Base-by-base conservation (phyloP, 2,113 vertebrate genomes). In the Choloepus hoffmanni region DNA sequence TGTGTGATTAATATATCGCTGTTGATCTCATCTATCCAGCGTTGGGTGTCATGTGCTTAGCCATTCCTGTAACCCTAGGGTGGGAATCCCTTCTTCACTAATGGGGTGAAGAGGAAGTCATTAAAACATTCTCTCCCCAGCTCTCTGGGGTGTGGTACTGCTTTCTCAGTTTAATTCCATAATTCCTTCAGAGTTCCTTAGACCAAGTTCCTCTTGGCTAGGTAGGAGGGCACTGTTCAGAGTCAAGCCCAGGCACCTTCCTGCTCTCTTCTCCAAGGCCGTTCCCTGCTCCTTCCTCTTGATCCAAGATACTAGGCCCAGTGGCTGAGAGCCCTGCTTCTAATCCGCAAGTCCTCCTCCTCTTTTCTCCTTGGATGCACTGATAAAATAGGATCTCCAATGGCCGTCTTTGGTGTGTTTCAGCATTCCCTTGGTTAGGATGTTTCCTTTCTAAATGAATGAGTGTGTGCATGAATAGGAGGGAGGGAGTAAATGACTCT, bases 371-470 rank as follows among this genome's bases (percentile, higher is more conserved):
- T 81, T 15, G 15, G 74, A 73, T 65, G 36, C 23, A 23, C 9
- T 48, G 48, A 21, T 93, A 55, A 55, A 62, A 36, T 60, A n/a
- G 72, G 43, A 72, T 28, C 36, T 36, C n/a, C 13, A 12, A n/a
- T 43, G n/a, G 11, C 62, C 24, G 0, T 40, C 82, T 91, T 43
- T 36, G 78, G 79, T 50, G 60, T 82, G 60, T 53, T 36, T 36
- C 63, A 87, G 7, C 74, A 18, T 67, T 50, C 45, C 28, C 7
- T 2, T n/a, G 28, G 33, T 43, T 77, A 88, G 79, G 73, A 92
- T n/a, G 62, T 60, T 60, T 96, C 72, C 63, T 85, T 82, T 85
- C 33, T 68, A 65, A 40, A 73, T 87, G 70, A 92, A 72, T 74
- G 68, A 94, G 43, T 73, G 67, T 68, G 19, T 19, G 55, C 6